Conservation (phyloP, 2,113 vertebrate genomes). For the Microcebus tavaratra region DNA sequence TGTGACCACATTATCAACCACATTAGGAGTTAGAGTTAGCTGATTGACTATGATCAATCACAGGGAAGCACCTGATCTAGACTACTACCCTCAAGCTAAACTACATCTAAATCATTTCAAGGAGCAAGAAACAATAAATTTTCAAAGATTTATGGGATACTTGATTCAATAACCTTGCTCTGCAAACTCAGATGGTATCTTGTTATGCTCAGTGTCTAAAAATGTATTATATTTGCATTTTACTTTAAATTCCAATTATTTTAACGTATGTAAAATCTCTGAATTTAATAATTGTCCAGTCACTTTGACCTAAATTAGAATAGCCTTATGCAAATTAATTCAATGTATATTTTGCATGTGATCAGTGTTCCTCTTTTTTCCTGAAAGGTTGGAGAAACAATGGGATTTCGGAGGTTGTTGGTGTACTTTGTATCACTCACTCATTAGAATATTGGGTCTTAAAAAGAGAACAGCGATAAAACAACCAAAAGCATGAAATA, state of each 20-base stretch:
- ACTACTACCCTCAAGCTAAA: neutral
- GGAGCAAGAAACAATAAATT: neutral
- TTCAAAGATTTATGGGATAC: neutral
- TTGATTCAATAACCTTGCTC: neutral
- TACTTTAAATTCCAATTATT: neutral
- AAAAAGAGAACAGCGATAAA: slow-evolving; percentile 1
- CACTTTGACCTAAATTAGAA: neutral
- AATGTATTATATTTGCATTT: neutral
- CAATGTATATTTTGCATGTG: neutral
- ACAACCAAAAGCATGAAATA: neutral
- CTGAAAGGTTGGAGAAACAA: slow-evolving; percentile 25
- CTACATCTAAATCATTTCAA: neutral
- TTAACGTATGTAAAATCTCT: neutral
- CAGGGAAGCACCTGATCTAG: neutral
- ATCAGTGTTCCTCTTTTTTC: slow-evolving; percentile 42
- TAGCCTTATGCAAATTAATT: neutral
- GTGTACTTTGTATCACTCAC: neutral
- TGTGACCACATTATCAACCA: neutral
- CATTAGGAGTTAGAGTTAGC: neutral
- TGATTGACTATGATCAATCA: neutral
- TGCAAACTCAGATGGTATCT: neutral
- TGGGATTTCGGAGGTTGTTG: slow-evolving; percentile 23
- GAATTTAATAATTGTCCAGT: neutral
- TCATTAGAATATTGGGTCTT: neutral
- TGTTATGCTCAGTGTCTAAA: neutral